Conservation (phyloP, 2,113 vertebrate species). For the Xerus inauris region DNA sequence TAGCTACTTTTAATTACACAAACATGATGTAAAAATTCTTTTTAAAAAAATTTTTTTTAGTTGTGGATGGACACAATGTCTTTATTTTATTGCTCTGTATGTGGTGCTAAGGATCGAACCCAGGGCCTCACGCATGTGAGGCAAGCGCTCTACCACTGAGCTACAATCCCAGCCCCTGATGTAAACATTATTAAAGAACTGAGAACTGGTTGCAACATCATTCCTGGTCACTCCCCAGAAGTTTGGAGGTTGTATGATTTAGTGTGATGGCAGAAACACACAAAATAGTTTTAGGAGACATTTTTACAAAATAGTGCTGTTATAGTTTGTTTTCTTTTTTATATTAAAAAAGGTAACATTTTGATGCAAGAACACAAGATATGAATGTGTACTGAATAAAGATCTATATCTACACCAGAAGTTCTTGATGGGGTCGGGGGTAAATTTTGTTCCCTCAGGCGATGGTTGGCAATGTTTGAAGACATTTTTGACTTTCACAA, state of each 20-base stretch:
- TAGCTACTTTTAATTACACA: neutral
- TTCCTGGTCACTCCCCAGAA: neutral
- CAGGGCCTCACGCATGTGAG: no score
- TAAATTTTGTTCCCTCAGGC: neutral
- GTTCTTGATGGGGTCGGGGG: neutral
- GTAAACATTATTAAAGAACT: neutral
- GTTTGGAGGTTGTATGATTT: neutral
- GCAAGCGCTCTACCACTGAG: no score
- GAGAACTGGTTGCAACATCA: neutral
- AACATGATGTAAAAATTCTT: neutral
- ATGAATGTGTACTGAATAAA: neutral
- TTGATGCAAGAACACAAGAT: neutral
- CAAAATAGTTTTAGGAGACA: neutral
- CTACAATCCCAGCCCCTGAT: no score
- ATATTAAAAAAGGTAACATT: neutral
- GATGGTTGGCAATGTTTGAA: neutral
- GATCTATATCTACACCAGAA: neutral
- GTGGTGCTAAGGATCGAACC: no score
- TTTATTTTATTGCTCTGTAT: no score
- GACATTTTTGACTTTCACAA: neutral
- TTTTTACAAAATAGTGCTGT: neutral
- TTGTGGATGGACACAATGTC: no score
- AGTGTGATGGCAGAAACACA: neutral
- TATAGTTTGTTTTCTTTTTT: neutral
- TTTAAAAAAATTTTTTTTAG: no score